These are phyloP conservation scores for Xestia xanthographa DNA, from an alignment of 2,888 invertebrate species.

Conservation along the genomic window DNA sequence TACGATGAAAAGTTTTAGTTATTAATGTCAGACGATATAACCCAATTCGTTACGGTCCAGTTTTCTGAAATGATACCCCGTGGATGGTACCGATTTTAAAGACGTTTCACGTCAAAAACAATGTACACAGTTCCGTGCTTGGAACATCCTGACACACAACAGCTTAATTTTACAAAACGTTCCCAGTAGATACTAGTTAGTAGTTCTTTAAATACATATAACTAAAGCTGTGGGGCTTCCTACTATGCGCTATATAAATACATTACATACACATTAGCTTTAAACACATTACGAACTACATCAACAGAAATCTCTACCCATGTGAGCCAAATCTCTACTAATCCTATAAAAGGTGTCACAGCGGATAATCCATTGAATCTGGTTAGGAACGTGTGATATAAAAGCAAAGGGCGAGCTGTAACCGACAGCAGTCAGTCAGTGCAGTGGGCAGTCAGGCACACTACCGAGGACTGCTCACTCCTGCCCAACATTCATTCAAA, in stretches of 20 bases:
- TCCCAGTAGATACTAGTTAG: background rate
- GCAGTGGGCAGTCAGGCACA: constrained; percentile 79
- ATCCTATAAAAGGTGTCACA: constrained; percentile 85
- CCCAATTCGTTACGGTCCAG: too few relatives aligned
- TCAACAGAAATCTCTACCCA: constrained; percentile 83
- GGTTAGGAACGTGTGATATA: constrained; percentile 83
- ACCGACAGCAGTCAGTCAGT: constrained; percentile 87
- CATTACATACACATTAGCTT: constrained; percentile 34
- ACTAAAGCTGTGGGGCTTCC: constrained; percentile 64
- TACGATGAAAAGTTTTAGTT: too few relatives aligned
- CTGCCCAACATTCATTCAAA: constrained; percentile 65
- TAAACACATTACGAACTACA: constrained; percentile 67
- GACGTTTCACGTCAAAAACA: background rate
- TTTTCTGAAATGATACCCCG: too few relatives aligned
- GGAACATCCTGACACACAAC: background rate
- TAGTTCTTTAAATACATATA: background rate
- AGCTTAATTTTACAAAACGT: background rate
- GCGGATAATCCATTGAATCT: constrained; percentile 85
- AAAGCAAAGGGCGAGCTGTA: constrained; percentile 69
- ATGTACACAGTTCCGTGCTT: background rate
- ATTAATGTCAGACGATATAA: too few relatives aligned
- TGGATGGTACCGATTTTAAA: too few relatives aligned
- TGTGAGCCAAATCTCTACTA: constrained; percentile 80
- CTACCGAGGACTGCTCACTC: constrained; percentile 89
- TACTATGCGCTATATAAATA: constrained; percentile 35